Conservation (phyloP, 2,888 invertebrate genomes). For the Nymphalis polychloros region DNA sequence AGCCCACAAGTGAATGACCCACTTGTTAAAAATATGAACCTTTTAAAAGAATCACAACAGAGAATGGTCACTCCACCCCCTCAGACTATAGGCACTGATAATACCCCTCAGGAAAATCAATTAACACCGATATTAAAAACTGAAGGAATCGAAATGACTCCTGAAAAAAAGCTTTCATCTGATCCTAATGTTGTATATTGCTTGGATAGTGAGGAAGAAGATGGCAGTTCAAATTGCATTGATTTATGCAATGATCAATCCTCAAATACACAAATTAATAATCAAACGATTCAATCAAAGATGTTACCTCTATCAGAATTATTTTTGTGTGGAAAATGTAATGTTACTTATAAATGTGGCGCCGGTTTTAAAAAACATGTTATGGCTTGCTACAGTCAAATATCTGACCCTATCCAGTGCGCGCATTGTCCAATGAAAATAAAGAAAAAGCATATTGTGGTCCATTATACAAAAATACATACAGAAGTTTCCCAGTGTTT, state of each 20-base stretch:
- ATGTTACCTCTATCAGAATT: constrained; percentile 37
- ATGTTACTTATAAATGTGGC: constrained; percentile 38
- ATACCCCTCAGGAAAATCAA: constrained; percentile 7
- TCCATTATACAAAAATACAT: constrained; percentile 50
- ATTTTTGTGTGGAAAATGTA: constrained; percentile 58
- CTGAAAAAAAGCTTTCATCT: constrained; percentile 21
- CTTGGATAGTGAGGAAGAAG: constrained; percentile 72
- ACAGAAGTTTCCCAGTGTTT: not conserved
- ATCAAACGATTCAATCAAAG: not conserved
- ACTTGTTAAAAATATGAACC: not conserved
- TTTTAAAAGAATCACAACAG: constrained; percentile 5
- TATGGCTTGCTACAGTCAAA: constrained; percentile 34
- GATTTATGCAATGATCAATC: constrained; percentile 44
- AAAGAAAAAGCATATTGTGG: constrained; percentile 41
- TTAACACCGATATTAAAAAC: constrained; percentile 48
- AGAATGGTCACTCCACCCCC: constrained; percentile 21
- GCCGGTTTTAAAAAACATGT: constrained; percentile 55
- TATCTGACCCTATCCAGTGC: constrained; percentile 40
- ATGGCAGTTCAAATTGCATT: constrained; percentile 43
- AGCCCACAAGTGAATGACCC: not conserved
- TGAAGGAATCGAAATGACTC: constrained; percentile 44
- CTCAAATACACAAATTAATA: not conserved
- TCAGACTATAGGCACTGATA: constrained; percentile 3
- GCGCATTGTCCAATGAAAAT: constrained; percentile 40
- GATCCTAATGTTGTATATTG: constrained; percentile 48